Percentiles rank a stretch among this genome's conserved stretches.
Evolutionary conservation across 2,113 vertebrate genomes (phyloP).

Genomic region (Coreoperca whiteheadi): DNA sequence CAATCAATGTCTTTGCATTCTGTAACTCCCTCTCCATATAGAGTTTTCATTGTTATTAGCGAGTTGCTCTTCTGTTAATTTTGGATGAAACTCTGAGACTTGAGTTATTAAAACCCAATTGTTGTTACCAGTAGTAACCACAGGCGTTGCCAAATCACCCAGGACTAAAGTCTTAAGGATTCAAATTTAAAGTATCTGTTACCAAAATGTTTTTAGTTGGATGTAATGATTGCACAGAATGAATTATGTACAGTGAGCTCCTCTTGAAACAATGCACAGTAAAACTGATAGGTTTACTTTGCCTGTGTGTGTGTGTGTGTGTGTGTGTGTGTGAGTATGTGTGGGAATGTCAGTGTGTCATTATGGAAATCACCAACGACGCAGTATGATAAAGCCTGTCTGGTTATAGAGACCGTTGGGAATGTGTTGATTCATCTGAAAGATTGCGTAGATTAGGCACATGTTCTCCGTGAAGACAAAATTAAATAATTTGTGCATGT

Average conservation of each 20-base stretch:
- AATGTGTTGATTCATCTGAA: conserved; percentile 36
- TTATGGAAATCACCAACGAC: conserved; percentile 61
- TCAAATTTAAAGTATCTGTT: neutral
- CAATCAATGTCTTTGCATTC: neutral
- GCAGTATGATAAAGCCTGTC: conserved; percentile 14
- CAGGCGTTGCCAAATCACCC: neutral
- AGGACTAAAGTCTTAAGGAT: neutral
- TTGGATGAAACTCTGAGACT: no score
- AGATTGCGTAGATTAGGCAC: conserved; percentile 16
- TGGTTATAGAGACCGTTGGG: conserved; percentile 20
- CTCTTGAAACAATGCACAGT: conserved; percentile 13
- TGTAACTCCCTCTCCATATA: neutral
- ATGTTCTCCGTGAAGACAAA: neutral
- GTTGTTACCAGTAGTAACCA: neutral
- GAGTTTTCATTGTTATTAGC: neutral
- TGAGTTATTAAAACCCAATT: neutral
- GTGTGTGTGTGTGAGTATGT: neutral
- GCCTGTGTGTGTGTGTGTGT: conserved; percentile 9
- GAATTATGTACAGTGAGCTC: neutral
- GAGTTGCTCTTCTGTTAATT: neutral
- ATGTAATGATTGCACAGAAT: neutral
- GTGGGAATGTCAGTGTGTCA: conserved; percentile 27
- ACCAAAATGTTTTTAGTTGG: neutral
- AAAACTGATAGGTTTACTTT: conserved; percentile 2
- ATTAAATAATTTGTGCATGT: neutral